phyloP scores from a whole-genome alignment of 2,888 invertebrate genomes.

The Seira ritae region DNA sequence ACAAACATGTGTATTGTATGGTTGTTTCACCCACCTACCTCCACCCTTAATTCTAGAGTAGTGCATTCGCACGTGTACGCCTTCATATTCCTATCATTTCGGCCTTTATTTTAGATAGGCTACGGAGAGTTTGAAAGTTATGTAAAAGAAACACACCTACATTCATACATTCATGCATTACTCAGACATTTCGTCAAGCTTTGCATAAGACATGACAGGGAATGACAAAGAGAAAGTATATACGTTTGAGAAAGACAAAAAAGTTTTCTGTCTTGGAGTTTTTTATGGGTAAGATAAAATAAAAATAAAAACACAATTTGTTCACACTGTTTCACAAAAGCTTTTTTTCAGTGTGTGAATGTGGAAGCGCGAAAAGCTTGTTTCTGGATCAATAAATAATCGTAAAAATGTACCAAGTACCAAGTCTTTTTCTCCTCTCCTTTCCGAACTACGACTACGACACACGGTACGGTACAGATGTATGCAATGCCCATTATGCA shows the following conservation, averaged over 20 bases:
- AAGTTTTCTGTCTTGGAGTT: neutral
- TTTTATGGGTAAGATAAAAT: neutral
- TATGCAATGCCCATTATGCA: constrained; percentile 37
- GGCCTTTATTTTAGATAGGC: neutral
- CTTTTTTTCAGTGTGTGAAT: neutral
- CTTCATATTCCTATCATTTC: neutral
- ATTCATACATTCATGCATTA: neutral
- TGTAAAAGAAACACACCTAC: neutral
- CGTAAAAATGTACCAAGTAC: constrained; percentile 34
- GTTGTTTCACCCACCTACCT: neutral
- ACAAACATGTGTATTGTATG: constrained; percentile 4
- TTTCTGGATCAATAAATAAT: constrained; percentile 48
- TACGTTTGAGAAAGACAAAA: neutral
- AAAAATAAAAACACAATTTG: neutral
- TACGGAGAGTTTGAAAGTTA: neutral
- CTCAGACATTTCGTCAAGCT: neutral
- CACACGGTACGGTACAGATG: neutral
- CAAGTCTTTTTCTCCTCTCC: too few relatives aligned
- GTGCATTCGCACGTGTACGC: neutral
- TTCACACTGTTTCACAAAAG: neutral
- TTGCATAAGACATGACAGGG: neutral
- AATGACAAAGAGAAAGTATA: constrained; percentile 1
- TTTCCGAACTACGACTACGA: too few relatives aligned
- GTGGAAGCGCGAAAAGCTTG: neutral
- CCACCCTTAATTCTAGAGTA: neutral